Evolutionary conservation across 2,113 vertebrate genomes (phyloP), one percentile per base, ranked within the genome.

Genomic region (Sterrhoptilus dennistouni): DNA sequence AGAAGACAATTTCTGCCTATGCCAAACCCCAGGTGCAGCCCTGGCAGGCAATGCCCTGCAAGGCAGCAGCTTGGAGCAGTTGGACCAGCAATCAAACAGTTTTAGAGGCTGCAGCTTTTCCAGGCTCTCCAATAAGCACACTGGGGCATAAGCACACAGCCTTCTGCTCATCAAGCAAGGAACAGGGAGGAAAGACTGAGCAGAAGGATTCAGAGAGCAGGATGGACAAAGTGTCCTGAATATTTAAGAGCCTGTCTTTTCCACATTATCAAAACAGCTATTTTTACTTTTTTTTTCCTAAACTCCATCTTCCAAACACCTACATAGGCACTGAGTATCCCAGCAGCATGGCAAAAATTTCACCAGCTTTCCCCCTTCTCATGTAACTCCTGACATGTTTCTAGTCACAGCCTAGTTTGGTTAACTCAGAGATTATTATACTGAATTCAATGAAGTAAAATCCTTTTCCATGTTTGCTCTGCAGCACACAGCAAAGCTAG

Each of bases 1-100:
- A 92, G 59, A 60, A 86, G 79, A 77, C 18, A 52, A 14, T 24
- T 61, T 56, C 9, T 82, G 56, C 12, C 54, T 29, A 12, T 28
- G 81, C 53, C 65, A 93, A 84, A 91, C 56, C 11, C 31, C 68
- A 81, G 53, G 78, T 44, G 64, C 61, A 94, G 79, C 14, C 61
- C 40, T 64, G 64, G 36, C 64, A 81, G 16, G 44, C 38, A 75
- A 1, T 36, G 63, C 42, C 25, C 49, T 2, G 1, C 28, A 84
- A 89, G 19, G 61, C 64, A 70, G 59, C 22, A 8, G 19, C 47
- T 42, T 59, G 42, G 60, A 87, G 52, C 72, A 93, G 64, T n/a
- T 70, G 56, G 28, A 70, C 8, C 42, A 70, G 53, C 27, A 52
- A 69, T 16, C 42, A 50, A 27, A 64, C 47, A 21, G 16, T 56